Conservation (phyloP, 2,797 vertebrate species). For the Thalassophryne amazonica region DNA sequence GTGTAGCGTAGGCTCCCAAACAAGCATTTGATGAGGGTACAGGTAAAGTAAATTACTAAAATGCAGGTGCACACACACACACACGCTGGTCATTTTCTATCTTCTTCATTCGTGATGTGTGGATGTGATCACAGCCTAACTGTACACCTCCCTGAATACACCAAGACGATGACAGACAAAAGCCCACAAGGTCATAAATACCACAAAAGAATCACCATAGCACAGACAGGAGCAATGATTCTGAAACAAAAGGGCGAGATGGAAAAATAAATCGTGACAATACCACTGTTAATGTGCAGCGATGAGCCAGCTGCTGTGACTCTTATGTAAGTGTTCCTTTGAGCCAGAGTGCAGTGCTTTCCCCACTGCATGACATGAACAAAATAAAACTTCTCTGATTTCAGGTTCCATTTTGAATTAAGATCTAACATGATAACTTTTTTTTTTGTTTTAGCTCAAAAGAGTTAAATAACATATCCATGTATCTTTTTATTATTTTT, state of each 20-base stretch:
- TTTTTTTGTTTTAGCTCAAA: no score
- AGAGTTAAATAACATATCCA: no score
- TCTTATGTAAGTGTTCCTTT: slow-evolving; percentile 65
- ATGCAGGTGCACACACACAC: no score
- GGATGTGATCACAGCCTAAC: no score
- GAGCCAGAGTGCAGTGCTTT: slow-evolving; percentile 32
- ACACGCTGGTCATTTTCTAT: no score
- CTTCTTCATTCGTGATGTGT: no score
- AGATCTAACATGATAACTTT: slow-evolving; percentile 3
- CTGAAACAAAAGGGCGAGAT: neutral
- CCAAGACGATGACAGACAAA: neutral
- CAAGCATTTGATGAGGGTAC: no score
- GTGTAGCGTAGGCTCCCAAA: no score
- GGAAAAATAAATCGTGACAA: slow-evolving; percentile 15
- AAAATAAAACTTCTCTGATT: slow-evolving; percentile 16
- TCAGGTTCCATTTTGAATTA: slow-evolving; percentile 8
- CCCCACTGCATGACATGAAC: slow-evolving; percentile 27
- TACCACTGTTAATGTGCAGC: slow-evolving; percentile 32
- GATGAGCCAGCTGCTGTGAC: slow-evolving; percentile 56
- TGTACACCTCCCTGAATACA: no score
- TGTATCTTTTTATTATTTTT: no score
- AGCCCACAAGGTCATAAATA: neutral
- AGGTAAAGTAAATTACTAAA: no score
- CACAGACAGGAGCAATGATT: neutral
- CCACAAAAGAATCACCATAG: neutral